Conservation (phyloP, 1,140 invertebrate species). For the Drosophila nikananu region DNA sequence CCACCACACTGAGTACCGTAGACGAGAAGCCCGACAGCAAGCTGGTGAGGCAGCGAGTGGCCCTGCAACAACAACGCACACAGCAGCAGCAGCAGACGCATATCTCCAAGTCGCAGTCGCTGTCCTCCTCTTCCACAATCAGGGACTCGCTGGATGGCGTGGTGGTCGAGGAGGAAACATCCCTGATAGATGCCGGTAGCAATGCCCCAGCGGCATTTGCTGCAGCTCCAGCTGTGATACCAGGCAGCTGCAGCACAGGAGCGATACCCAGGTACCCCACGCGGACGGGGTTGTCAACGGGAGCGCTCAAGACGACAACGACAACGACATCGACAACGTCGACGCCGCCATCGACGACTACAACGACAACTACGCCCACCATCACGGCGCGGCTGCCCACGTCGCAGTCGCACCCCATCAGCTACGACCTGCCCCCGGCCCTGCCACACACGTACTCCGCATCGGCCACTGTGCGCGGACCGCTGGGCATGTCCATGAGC, state of each 20-base stretch:
- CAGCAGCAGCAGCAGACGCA: conserved; percentile 44
- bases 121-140: conserved; percentile 75
- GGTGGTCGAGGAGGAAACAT: conserved; percentile 59
- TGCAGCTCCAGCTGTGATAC: conserved; percentile 25
- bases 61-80: conserved; percentile 68
- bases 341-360: conserved; percentile 24
- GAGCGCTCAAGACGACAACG: conserved; percentile 65
- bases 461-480: conserved; percentile 67
- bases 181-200: conserved; percentile 60
- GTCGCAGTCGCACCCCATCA: conserved; percentile 71
- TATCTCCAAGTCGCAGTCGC: conserved; percentile 59
- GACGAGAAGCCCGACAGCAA: conserved; percentile 70
- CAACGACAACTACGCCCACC: conserved; percentile 47
- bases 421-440: conserved; percentile 75
- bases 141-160: conserved; percentile 63
- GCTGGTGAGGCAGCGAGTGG: conserved; percentile 72
- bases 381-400: conserved; percentile 64
- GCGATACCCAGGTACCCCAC: conserved; percentile 66
- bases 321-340: conserved; percentile 6
- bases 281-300: conserved; percentile 59
- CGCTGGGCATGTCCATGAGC: conserved; percentile 74
- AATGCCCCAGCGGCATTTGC: conserved; percentile 4
- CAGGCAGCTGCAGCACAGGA: conserved; percentile 69
- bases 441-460: conserved; percentile 75
- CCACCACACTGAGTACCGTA: conserved; percentile 55